Evolutionary conservation across 1,140 invertebrate species (phyloP).

Genomic region (Wasmannia auropunctata): DNA sequence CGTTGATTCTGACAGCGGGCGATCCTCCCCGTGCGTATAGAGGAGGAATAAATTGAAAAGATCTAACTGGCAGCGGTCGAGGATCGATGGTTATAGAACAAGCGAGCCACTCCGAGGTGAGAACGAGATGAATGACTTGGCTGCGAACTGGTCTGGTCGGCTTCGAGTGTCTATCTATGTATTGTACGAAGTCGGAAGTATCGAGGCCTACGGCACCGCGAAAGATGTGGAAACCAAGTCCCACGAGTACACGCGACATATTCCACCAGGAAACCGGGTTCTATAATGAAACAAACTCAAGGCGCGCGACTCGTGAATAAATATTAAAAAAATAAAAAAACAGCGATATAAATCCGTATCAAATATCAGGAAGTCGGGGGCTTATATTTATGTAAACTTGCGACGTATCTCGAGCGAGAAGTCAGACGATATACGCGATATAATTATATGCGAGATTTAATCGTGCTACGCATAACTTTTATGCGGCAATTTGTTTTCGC

Average conservation of each 20-base stretch:
- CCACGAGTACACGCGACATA: neutral
- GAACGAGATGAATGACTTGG: constrained; percentile 60
- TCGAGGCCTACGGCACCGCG: neutral
- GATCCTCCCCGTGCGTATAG: constrained; percentile 24
- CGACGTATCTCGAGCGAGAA: neutral
- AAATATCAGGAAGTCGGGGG: constrained; percentile 25
- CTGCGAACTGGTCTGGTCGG: constrained; percentile 53
- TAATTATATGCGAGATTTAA: neutral
- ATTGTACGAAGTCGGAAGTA: constrained; percentile 54
- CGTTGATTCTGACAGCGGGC: constrained; percentile 48
- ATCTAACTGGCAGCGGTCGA: constrained; percentile 52
- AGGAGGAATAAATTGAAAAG: constrained; percentile 60
- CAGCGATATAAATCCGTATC: constrained; percentile 13
- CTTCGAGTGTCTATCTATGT: constrained; percentile 28
- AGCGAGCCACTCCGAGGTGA: constrained; percentile 41
- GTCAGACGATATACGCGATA: neutral
- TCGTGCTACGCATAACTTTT: neutral
- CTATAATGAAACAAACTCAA: constrained; percentile 3
- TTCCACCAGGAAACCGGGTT: constrained; percentile 19
- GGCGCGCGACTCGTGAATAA: neutral
- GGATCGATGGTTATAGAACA: constrained; percentile 46
- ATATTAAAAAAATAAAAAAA: constrained; percentile 8
- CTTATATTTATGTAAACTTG: neutral
- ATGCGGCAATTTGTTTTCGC: neutral
- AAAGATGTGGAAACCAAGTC: neutral